Percentiles rank a stretch among this genome's conserved stretches.
phyloP scores from a whole-genome alignment of 2,113 vertebrate species.

The Cebus imitator region DNA sequence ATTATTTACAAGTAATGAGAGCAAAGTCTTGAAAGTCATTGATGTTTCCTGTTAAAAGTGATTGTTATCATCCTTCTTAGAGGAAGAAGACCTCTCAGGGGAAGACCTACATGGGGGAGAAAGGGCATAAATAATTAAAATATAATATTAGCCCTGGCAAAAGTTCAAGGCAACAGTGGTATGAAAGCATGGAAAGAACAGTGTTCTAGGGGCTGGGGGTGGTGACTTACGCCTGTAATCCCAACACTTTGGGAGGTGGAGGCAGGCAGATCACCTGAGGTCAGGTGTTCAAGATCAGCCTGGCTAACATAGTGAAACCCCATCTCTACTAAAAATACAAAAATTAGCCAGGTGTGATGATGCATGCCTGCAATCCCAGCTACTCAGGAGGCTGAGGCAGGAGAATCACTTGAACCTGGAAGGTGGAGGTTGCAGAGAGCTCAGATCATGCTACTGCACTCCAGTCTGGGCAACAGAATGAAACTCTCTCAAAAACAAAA shows the following conservation, averaged over 20 bases:
- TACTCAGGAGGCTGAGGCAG: not conserved
- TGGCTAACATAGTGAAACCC: not conserved
- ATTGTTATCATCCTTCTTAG: no score
- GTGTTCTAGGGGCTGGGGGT: not conserved
- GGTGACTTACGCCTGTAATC: not conserved
- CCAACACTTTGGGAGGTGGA: not conserved
- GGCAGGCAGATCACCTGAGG: not conserved
- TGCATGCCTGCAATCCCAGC: not conserved
- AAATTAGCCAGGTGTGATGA: not conserved
- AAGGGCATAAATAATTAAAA: rapidly evolving
- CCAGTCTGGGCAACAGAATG: not conserved
- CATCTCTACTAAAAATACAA: not conserved
- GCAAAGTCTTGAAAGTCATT: not conserved
- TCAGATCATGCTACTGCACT: not conserved
- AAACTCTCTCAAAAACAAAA: not conserved
- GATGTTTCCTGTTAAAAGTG: not conserved
- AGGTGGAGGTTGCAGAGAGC: not conserved
- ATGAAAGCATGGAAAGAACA: not conserved
- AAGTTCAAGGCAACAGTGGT: not conserved
- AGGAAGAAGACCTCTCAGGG: not conserved
- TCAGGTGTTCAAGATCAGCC: not conserved
- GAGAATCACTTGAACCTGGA: not conserved
- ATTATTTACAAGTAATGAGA: not conserved
- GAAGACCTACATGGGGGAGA: no score
- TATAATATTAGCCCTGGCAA: not conserved